Evolutionary conservation across 2,888 invertebrate genomes (phyloP).

Genomic region (Chrysomela aeneicollis): DNA sequence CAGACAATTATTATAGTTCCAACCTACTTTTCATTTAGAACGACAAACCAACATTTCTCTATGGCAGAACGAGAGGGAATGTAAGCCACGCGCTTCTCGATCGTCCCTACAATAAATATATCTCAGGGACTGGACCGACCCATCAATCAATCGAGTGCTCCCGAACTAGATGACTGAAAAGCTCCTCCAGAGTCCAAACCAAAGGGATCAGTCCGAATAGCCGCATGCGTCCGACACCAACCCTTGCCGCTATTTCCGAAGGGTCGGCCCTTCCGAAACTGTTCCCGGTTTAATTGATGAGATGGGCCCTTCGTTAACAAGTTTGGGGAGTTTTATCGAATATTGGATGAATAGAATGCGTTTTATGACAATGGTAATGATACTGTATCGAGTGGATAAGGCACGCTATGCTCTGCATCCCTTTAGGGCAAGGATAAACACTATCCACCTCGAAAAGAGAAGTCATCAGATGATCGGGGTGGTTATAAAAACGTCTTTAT

Average conservation of each 20-base stretch:
- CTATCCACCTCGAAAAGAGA: too few relatives aligned
- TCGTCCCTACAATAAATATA: too few relatives aligned
- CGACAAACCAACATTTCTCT: too few relatives aligned
- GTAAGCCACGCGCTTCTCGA: too few relatives aligned
- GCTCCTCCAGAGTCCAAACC: not conserved
- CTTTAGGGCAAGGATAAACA: too few relatives aligned
- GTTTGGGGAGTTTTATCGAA: not conserved
- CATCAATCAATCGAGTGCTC: not conserved
- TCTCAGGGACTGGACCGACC: not conserved
- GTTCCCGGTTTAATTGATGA: not conserved
- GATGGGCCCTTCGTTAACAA: not conserved
- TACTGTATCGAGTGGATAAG: too few relatives aligned
- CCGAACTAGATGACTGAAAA: constrained; percentile 3
- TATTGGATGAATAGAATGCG: not conserved
- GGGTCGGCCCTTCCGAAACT: constrained; percentile 1
- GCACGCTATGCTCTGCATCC: too few relatives aligned
- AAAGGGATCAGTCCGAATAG: not conserved
- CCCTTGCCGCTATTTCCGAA: not conserved
- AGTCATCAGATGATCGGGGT: too few relatives aligned
- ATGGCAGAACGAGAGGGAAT: too few relatives aligned
- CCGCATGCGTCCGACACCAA: not conserved
- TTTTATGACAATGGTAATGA: not conserved
- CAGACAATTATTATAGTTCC: too few relatives aligned
- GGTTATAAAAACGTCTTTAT: too few relatives aligned
- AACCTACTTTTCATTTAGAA: too few relatives aligned